These are phyloP conservation scores for Trissolcus brochymenae DNA, from an alignment of 2,888 invertebrate genomes.

Conservation along the genomic window DNA sequence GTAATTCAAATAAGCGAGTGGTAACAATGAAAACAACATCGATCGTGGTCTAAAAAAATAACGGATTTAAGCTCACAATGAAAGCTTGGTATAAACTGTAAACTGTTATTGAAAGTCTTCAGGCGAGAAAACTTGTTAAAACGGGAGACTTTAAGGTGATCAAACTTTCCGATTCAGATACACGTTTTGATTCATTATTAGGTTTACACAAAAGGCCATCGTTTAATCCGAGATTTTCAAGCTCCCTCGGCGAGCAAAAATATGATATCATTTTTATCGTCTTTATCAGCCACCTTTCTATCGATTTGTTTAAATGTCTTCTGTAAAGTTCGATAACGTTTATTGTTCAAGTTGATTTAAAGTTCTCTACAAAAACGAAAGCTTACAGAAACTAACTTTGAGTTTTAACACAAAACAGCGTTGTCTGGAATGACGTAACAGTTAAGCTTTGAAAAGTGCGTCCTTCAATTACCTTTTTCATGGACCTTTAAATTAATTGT, in stretches of 20 bases:
- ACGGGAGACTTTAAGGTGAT: conserved; percentile 1
- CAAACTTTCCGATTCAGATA: conserved; percentile 19
- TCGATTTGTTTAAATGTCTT: too few species aligned
- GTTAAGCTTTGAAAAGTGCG: conserved; percentile 30
- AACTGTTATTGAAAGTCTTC: conserved; percentile 45
- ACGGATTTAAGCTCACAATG: conserved; percentile 25
- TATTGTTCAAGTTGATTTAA: too few species aligned
- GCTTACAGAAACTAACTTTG: neutral
- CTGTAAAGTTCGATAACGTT: too few species aligned
- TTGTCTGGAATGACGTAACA: conserved; percentile 12
- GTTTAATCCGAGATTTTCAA: neutral
- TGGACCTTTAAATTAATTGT: conserved; percentile 9
- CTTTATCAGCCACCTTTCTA: too few species aligned
- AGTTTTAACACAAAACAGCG: neutral
- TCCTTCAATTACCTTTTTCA: conserved; percentile 11
- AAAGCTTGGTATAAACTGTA: conserved; percentile 27
- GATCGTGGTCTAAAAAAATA: conserved; percentile 23
- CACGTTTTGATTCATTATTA: conserved; percentile 20
- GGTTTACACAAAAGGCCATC: conserved; percentile 11
- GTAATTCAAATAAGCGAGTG: conserved; percentile 3
- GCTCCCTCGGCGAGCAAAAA: neutral
- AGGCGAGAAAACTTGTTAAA: conserved; percentile 22
- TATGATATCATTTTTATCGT: neutral
- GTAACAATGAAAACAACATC: conserved; percentile 25
- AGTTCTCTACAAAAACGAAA: neutral